Conservation (phyloP, 2,113 vertebrate genomes). For the Synodontis membranacea region DNA sequence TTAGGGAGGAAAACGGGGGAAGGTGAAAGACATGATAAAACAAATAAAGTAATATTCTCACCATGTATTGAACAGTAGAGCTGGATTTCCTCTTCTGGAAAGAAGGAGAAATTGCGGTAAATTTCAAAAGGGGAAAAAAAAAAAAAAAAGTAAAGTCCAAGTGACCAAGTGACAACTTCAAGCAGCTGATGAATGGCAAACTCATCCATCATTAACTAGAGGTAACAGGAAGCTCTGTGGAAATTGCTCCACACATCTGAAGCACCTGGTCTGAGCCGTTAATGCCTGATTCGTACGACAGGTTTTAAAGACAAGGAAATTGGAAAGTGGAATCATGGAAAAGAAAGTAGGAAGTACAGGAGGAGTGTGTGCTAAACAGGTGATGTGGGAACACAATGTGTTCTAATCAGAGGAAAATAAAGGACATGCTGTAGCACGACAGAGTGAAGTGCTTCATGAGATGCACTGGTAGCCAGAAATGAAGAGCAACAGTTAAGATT, state of each 20-base stretch:
- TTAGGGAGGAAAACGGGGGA: not conserved
- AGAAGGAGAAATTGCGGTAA: slow-evolving; percentile 39
- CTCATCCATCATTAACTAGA: not conserved
- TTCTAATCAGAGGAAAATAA: slow-evolving; percentile 43
- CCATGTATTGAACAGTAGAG: slow-evolving; percentile 77
- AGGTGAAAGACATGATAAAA: slow-evolving; percentile 9
- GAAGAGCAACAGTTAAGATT: not conserved
- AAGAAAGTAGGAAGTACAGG: slow-evolving; percentile 54
- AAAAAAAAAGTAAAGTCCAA: not conserved
- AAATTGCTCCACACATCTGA: not conserved
- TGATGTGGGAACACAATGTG: slow-evolving; percentile 9
- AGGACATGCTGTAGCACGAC: slow-evolving; percentile 4
- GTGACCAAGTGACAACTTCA: not conserved
- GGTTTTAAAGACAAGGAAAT: not conserved
- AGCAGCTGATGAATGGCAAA: not conserved
- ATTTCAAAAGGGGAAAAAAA: not conserved
- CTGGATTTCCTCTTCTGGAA: slow-evolving; percentile 79
- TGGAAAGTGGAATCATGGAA: slow-evolving; percentile 9
- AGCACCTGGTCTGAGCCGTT: not conserved
- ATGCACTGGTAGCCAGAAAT: slow-evolving; percentile 22
- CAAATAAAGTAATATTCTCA: slow-evolving; percentile 64
- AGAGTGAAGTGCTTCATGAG: not conserved
- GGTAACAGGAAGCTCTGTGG: not conserved
- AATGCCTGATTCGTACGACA: not conserved
- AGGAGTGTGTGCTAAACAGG: slow-evolving; percentile 33